Conservation (phyloP, 2,888 invertebrate species). For the Drosophila setosimentum region DNA sequence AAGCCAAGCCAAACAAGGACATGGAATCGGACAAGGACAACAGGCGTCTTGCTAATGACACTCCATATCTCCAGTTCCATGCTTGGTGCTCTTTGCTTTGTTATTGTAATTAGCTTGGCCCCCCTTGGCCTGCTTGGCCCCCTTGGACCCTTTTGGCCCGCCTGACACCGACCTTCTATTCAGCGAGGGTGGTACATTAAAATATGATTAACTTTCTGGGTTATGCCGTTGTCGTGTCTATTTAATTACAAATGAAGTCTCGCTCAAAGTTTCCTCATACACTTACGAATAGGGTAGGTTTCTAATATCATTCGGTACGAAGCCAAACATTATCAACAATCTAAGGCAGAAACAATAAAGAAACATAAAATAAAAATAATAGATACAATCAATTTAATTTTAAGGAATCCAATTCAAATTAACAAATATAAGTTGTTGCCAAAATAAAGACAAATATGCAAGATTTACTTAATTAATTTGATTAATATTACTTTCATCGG, state of each 20-base stretch:
- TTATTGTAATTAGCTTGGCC: conserved; percentile 71
- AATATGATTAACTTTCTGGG: conserved; percentile 78
- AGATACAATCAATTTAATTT: background rate
- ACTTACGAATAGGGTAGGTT: conserved; percentile 1
- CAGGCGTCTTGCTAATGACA: conserved; percentile 45
- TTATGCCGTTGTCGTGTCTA: conserved; percentile 72
- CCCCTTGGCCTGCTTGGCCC: conserved; percentile 25
- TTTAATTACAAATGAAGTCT: conserved; percentile 65
- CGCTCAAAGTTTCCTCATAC: conserved; percentile 13
- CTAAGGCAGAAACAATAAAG: background rate
- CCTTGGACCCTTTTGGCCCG: conserved; percentile 9
- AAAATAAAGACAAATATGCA: background rate
- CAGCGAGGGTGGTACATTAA: conserved; percentile 66
- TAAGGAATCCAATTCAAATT: background rate
- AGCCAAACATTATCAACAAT: background rate
- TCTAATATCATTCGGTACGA: background rate
- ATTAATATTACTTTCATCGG: background rate
- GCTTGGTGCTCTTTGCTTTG: conserved; percentile 41
- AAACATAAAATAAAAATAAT: background rate
- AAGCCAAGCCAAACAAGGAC: conserved; percentile 12
- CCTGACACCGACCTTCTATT: conserved; percentile 22
- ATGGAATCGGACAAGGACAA: conserved; percentile 19
- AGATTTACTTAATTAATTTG: background rate
- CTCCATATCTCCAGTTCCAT: conserved; percentile 9
- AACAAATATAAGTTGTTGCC: background rate